Conservation (phyloP, 2,888 invertebrate species). For the Troides helena region DNA sequence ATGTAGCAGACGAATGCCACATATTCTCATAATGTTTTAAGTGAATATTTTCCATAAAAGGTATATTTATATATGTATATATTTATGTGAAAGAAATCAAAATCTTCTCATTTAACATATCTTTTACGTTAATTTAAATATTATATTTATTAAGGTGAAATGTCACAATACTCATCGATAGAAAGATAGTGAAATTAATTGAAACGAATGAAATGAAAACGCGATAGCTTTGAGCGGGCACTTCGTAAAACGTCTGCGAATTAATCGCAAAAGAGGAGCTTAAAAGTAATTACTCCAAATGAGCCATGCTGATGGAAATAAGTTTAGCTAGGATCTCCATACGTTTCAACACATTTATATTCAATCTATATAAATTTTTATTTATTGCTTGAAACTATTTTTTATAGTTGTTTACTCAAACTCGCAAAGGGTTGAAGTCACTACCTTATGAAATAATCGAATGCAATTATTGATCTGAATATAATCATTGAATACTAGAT, state of each 20-base stretch:
- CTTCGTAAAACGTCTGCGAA: slow-evolving; percentile 46
- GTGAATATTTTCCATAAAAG: too few species aligned
- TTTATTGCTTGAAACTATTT: background rate
- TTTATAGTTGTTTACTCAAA: background rate
- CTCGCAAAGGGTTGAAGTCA: background rate
- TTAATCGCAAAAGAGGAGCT: slow-evolving; percentile 43
- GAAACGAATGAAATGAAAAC: slow-evolving; percentile 42
- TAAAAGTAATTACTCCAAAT: slow-evolving; percentile 57
- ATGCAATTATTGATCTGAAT: too few species aligned
- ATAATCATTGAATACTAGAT: too few species aligned
- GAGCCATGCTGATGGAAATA: slow-evolving; percentile 47
- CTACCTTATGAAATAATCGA: too few species aligned
- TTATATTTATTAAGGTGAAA: background rate
- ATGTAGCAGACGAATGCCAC: too few species aligned
- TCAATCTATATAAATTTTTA: background rate
- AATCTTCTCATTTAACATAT: too few species aligned
- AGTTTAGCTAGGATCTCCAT: slow-evolving; percentile 45
- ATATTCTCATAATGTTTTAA: too few species aligned
- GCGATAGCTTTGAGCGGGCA: slow-evolving; percentile 44
- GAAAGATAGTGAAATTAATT: slow-evolving; percentile 36
- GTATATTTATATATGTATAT: too few species aligned
- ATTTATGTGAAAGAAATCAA: too few species aligned
- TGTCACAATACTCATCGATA: slow-evolving; percentile 4
- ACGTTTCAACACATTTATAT: slow-evolving; percentile 1
- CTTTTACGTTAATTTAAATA: background rate